Conservation (phyloP, 2,888 invertebrate genomes). For the Lasius platythorax region DNA sequence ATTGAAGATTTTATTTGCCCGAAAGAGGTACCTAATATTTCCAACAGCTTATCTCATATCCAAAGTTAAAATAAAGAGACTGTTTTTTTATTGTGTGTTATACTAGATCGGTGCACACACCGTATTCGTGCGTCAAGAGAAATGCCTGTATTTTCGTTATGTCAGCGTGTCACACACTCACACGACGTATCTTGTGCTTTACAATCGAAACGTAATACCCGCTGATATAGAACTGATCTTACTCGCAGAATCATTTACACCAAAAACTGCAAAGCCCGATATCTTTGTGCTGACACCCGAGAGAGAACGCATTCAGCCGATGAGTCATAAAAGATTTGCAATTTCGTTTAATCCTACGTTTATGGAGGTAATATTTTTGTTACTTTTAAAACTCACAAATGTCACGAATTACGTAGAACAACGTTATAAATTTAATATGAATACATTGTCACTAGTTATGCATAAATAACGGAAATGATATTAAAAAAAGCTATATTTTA, state of each 20-base stretch:
- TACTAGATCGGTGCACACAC: slow-evolving; percentile 82
- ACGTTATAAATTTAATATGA: too few species aligned
- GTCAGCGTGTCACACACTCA: slow-evolving; percentile 82
- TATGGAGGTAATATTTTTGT: slow-evolving; percentile 81
- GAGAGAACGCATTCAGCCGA: slow-evolving; percentile 81
- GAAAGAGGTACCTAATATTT: slow-evolving; percentile 81
- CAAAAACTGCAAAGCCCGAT: slow-evolving; percentile 70
- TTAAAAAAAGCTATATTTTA: too few species aligned
- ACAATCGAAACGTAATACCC: slow-evolving; percentile 84
- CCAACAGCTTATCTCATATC: neutral
- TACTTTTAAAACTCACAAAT: neutral
- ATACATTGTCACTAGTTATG: too few species aligned
- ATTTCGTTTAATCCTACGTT: slow-evolving; percentile 85
- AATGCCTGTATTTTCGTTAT: slow-evolving; percentile 84
- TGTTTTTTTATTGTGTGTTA: slow-evolving; percentile 28
- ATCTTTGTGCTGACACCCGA: slow-evolving; percentile 82
- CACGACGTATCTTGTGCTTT: slow-evolving; percentile 81
- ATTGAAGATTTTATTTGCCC: slow-evolving; percentile 87
- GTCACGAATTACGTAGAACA: neutral
- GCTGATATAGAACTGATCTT: slow-evolving; percentile 78
- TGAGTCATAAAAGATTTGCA: slow-evolving; percentile 80
- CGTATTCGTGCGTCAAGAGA: slow-evolving; percentile 83
- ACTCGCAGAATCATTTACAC: slow-evolving; percentile 63
- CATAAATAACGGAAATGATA: too few species aligned
- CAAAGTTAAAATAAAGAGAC: neutral